Evolutionary conservation across 2,888 invertebrate species (phyloP).

Genomic region (Chydorus sphaericus): DNA sequence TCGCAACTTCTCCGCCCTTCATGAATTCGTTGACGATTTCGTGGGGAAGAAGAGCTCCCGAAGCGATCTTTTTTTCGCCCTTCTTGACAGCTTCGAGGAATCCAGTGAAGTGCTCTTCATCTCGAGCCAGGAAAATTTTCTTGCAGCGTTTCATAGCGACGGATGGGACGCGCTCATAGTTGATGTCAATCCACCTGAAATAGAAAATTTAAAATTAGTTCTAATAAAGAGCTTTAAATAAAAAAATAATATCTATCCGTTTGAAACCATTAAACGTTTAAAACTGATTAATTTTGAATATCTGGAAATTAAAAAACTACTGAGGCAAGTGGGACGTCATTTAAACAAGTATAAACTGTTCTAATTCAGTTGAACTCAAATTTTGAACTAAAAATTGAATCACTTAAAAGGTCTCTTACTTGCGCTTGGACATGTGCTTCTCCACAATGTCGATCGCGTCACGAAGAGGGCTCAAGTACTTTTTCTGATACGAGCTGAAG

Average conservation of each 20-base stretch:
- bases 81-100: slow-evolving; percentile 11
- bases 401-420: too few relatives aligned
- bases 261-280: too few relatives aligned
- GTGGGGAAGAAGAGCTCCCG: slow-evolving; percentile 18
- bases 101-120: slow-evolving; percentile 14
- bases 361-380: too few relatives aligned
- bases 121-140: slow-evolving; percentile 16
- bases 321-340: too few relatives aligned
- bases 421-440: slow-evolving; percentile 15
- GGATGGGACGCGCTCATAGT: slow-evolving; percentile 18
- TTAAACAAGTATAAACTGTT: too few relatives aligned
- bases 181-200: slow-evolving; percentile 17
- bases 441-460: slow-evolving; percentile 15
- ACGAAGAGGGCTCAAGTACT: slow-evolving; percentile 17
- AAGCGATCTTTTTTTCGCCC: slow-evolving; percentile 17
- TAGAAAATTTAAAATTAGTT: too few relatives aligned
- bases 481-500: slow-evolving; percentile 17
- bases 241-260: too few relatives aligned
- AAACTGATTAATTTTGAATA: too few relatives aligned
- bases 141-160: slow-evolving; percentile 18
- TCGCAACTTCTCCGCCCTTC: background rate
- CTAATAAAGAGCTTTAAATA: too few relatives aligned
- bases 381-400: too few relatives aligned
- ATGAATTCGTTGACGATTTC: slow-evolving; percentile 16
- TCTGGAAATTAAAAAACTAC: too few relatives aligned